A percentile compares a stretch with the other conserved stretches of the same genome.
Evolutionary conservation across 1,140 invertebrate genomes (phyloP).

Genomic region (Glossosoma conforme): DNA sequence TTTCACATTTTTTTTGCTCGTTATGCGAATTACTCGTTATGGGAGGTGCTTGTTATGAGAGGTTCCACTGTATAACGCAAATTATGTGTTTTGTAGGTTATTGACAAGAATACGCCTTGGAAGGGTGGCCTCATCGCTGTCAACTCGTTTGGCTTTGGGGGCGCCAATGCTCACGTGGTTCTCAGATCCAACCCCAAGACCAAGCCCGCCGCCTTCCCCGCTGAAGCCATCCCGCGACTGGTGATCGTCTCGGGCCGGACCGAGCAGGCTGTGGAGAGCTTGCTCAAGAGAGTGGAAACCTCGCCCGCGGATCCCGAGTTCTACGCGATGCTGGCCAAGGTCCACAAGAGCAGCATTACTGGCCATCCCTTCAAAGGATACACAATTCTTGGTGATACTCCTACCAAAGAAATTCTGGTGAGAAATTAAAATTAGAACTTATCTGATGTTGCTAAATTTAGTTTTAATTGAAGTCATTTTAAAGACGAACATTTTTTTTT

Average conservation of each 20-base stretch:
- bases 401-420: conserved; percentile 42
- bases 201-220: conserved; percentile 53
- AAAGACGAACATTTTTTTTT: conserved; percentile 1
- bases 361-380: conserved; percentile 76
- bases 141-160: conserved; percentile 97
- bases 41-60: too few relatives aligned
- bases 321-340: conserved; percentile 68
- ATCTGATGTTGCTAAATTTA: too few relatives aligned
- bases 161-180: conserved; percentile 90
- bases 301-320: conserved; percentile 68
- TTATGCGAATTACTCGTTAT: too few relatives aligned
- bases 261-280: conserved; percentile 66
- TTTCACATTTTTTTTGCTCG: too few relatives aligned
- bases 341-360: conserved; percentile 62
- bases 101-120: conserved; percentile 73
- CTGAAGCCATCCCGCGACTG: conserved; percentile 60
- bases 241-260: conserved; percentile 80
- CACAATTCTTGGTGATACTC: conserved; percentile 58
- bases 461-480: too few relatives aligned
- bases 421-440: too few relatives aligned
- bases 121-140: conserved; percentile 80
- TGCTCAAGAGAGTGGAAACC: conserved; percentile 60
- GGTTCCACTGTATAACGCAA: too few relatives aligned
- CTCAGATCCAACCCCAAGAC: conserved; percentile 73
- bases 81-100: conserved; percentile 58